These are phyloP conservation scores for Standfussiana lucernea DNA, from an alignment of 2,888 invertebrate species.

Conservation along the genomic window DNA sequence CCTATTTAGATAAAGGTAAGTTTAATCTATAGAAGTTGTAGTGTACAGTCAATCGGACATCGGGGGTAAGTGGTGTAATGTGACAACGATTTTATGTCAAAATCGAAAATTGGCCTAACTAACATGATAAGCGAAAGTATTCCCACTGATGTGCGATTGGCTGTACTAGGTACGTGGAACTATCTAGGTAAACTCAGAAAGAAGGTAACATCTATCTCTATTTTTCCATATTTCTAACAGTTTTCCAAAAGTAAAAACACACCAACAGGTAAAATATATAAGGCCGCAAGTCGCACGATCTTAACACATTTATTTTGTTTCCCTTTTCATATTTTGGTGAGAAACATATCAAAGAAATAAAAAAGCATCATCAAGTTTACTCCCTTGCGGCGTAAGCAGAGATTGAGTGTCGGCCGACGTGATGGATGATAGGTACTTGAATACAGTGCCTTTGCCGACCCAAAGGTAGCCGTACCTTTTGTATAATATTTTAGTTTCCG, in stretches of 20 bases:
- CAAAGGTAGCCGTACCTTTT: slow-evolving; percentile 19
- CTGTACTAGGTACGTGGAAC: neutral
- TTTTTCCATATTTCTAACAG: neutral
- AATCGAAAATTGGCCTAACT: neutral
- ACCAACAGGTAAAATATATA: neutral
- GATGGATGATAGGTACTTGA: slow-evolving; percentile 55
- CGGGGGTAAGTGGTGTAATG: neutral
- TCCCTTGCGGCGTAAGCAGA: slow-evolving; percentile 56
- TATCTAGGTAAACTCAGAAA: neutral
- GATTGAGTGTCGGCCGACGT: slow-evolving; percentile 55
- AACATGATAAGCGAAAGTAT: neutral
- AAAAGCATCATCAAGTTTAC: slow-evolving; percentile 56
- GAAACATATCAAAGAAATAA: slow-evolving; percentile 54
- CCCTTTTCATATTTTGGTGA: slow-evolving; percentile 39
- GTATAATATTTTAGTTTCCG: slow-evolving; percentile 19
- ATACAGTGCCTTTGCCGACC: slow-evolving; percentile 23
- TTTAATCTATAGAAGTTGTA: neutral
- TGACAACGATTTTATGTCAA: neutral
- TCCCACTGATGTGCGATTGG: neutral
- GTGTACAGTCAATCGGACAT: neutral
- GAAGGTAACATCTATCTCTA: neutral
- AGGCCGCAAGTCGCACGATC: neutral
- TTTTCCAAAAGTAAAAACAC: neutral
- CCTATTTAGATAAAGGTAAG: neutral
- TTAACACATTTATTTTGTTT: slow-evolving; percentile 38